Evolutionary conservation across 2,888 invertebrate genomes (phyloP).

Genomic region (Thymelicus acteon): DNA sequence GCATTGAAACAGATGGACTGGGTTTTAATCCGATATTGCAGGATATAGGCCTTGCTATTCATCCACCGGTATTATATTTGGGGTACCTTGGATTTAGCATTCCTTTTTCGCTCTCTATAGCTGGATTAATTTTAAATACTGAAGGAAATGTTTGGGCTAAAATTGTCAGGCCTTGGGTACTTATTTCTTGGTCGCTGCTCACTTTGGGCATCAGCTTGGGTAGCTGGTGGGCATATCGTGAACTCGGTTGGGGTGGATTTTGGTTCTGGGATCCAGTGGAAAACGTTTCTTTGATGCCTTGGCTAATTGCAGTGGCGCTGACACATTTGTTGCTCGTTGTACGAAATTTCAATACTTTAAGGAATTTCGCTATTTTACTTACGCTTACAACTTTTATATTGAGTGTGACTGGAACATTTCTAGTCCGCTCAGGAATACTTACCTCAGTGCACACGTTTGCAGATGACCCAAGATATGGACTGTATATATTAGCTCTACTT

Average conservation of each 20-base stretch:
- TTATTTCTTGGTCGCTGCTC: neutral
- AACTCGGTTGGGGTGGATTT: constrained; percentile 6
- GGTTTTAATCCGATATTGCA: constrained; percentile 7
- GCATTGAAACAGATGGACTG: neutral
- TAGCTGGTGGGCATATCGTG: neutral
- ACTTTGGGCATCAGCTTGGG: neutral
- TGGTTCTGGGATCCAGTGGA: constrained; percentile 16
- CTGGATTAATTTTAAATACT: too few species aligned
- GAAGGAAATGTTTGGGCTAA: neutral
- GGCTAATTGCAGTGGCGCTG: too few species aligned
- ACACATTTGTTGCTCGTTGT: too few species aligned
- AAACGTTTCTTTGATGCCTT: constrained; percentile 6
- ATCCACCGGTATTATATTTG: constrained; percentile 2
- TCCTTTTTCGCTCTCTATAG: neutral
- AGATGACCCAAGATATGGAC: too few species aligned
- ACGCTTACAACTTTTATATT: too few species aligned
- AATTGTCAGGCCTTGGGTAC: neutral
- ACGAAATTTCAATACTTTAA: too few species aligned
- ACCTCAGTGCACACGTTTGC: too few species aligned
- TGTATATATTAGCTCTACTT: too few species aligned
- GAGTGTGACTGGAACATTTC: too few species aligned
- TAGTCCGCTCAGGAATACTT: too few species aligned
- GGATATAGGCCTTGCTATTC: neutral
- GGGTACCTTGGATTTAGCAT: constrained; percentile 2
- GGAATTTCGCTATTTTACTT: too few species aligned